A percentile compares a stretch with the other conserved stretches of the same genome.
Conservation (phyloP, 2,888 invertebrate species). For the Gandaritis pyraliata region DNA sequence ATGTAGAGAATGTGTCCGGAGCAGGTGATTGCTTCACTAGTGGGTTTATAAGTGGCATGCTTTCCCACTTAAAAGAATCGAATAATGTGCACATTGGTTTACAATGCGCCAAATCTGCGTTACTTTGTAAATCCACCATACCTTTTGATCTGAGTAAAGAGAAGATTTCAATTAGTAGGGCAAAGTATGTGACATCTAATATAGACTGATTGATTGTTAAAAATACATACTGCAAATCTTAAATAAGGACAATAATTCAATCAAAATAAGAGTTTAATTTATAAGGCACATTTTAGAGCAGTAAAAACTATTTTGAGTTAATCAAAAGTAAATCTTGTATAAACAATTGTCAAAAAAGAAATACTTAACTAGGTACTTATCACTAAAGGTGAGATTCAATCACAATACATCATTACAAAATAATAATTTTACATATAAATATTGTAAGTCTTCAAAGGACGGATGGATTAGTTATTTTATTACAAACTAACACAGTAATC, state of each 20-base stretch:
- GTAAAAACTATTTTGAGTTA: too few relatives aligned
- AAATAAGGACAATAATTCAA: too few relatives aligned
- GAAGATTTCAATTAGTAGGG: slow-evolving; percentile 14
- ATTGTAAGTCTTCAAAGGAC: slow-evolving; percentile 30
- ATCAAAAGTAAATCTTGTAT: background rate
- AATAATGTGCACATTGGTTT: slow-evolving; percentile 86
- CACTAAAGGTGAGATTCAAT: slow-evolving; percentile 6
- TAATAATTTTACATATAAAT: slow-evolving; percentile 4
- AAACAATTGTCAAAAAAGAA: background rate
- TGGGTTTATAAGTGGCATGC: slow-evolving; percentile 87
- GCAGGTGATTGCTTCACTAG: slow-evolving; percentile 91
- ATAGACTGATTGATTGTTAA: slow-evolving; percentile 6
- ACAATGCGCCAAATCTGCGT: slow-evolving; percentile 84
- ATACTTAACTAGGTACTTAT: background rate
- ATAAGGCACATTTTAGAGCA: too few relatives aligned
- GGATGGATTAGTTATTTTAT: slow-evolving; percentile 38
- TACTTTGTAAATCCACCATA: slow-evolving; percentile 85
- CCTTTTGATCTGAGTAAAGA: slow-evolving; percentile 58
- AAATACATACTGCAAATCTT: background rate
- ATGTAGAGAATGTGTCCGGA: slow-evolving; percentile 90
- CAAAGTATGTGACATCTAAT: slow-evolving; percentile 24
- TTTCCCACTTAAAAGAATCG: slow-evolving; percentile 82
- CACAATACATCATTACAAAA: background rate
- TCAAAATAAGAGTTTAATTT: too few relatives aligned
- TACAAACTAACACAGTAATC: slow-evolving; percentile 23